Evolutionary conservation across 2,113 vertebrate species (phyloP).

Genomic region (Mirza zaza): DNA sequence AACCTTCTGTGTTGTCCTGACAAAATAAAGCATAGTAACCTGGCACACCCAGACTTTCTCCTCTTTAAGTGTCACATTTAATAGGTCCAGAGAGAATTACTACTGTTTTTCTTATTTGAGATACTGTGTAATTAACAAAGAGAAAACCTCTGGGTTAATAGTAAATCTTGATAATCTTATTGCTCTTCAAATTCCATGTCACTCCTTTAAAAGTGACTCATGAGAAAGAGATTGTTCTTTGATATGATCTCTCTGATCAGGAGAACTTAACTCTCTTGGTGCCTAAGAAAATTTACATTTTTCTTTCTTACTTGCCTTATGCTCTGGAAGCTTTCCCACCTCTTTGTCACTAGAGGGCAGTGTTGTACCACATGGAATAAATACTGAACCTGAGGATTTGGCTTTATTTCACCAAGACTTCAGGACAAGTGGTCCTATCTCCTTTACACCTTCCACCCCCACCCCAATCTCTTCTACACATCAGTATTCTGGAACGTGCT

Average conservation of each 20-base stretch:
- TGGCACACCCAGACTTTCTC: not conserved
- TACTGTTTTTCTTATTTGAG: not conserved
- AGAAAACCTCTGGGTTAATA: not conserved
- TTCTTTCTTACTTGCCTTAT: not conserved
- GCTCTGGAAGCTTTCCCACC: not conserved
- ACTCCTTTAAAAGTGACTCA: slow-evolving; percentile 19
- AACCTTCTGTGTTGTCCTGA: not conserved
- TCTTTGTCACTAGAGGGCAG: slow-evolving; percentile 75
- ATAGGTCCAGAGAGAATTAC: not conserved
- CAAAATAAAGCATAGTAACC: not conserved
- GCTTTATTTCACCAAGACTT: not conserved
- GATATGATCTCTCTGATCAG: slow-evolving; percentile 10
- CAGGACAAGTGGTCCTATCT: not conserved
- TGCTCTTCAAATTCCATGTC: not conserved
- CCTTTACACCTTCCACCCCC: not conserved
- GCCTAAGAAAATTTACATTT: not conserved
- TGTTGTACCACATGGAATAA: slow-evolving; percentile 52
- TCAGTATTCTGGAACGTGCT: slow-evolving; percentile 11
- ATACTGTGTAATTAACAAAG: not conserved
- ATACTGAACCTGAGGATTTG: not conserved
- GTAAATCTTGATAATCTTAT: not conserved
- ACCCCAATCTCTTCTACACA: not conserved
- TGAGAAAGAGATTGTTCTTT: slow-evolving; percentile 33
- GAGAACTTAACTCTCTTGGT: not conserved
- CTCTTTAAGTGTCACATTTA: not conserved